phyloP scores from a whole-genome alignment of 2,888 invertebrate genomes.

The Scaptomyza flava region DNA sequence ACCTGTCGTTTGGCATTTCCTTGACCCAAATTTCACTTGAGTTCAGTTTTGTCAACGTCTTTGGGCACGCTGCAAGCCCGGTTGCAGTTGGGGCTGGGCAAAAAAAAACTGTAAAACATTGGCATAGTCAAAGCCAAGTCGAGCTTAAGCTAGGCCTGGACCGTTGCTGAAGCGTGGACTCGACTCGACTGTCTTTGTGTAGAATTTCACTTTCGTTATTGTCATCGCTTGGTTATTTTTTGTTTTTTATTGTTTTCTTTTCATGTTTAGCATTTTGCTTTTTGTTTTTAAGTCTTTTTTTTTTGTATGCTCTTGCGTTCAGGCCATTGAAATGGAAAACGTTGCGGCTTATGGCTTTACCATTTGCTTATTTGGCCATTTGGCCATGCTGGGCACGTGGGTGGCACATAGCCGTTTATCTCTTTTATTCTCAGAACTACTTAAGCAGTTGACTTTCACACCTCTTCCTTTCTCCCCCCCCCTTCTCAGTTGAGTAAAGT shows the following conservation, averaged over 20 bases:
- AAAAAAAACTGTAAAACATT: constrained; percentile 29
- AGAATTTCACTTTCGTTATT: constrained; percentile 80
- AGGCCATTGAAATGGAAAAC: constrained; percentile 73
- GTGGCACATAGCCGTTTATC: constrained; percentile 47
- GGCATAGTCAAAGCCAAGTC: constrained; percentile 51
- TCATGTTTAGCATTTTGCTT: constrained; percentile 19
- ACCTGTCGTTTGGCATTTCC: constrained; percentile 79
- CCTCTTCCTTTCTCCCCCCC: constrained; percentile 1
- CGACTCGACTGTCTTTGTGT: constrained; percentile 58
- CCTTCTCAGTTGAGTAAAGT: background rate
- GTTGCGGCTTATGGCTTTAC: constrained; percentile 35
- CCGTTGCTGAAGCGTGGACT: constrained; percentile 70
- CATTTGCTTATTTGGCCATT: constrained; percentile 21
- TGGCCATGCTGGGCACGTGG: constrained; percentile 71
- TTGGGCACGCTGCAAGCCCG: constrained; percentile 35
- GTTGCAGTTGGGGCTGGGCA: constrained; percentile 47
- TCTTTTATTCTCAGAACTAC: constrained; percentile 39
- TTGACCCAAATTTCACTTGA: constrained; percentile 78
- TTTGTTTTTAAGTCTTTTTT: constrained; percentile 3
- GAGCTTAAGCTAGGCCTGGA: constrained; percentile 19
- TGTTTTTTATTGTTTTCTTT: constrained; percentile 67
- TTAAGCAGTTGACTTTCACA: constrained; percentile 43
- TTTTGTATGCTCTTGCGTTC: constrained; percentile 55
- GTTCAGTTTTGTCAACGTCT: constrained; percentile 52
- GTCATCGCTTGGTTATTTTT: constrained; percentile 34